Evolutionary conservation across 2,797 vertebrate genomes (phyloP).

Genomic region (Bradypodion pumilum): DNA sequence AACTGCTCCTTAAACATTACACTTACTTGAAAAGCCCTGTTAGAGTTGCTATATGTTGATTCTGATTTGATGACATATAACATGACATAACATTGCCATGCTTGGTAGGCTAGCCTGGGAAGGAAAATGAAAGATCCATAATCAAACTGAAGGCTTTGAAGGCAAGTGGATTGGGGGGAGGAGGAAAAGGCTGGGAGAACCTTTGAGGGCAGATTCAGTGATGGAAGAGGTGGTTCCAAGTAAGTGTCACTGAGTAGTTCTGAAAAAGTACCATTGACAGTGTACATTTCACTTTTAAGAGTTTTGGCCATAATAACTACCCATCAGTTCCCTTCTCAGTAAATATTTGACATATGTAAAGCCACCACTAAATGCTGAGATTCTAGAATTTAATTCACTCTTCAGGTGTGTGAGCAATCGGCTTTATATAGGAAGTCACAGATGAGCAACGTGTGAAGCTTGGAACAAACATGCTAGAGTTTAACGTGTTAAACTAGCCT

Average conservation of each 20-base stretch:
- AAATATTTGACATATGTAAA: neutral
- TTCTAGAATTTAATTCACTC: neutral
- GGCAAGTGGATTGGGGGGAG: too few species aligned
- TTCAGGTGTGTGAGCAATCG: neutral
- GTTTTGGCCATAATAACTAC: neutral
- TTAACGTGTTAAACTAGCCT: neutral
- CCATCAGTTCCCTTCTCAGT: neutral
- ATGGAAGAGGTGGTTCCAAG: neutral
- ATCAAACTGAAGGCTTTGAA: neutral
- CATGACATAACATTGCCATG: too few species aligned
- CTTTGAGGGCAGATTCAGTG: neutral
- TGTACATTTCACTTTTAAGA: neutral
- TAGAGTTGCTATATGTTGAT: too few species aligned
- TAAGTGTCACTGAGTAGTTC: neutral
- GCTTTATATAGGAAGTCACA: too few species aligned
- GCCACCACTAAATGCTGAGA: neutral
- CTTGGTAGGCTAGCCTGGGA: neutral
- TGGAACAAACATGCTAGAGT: neutral
- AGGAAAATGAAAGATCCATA: neutral
- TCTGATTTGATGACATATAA: too few species aligned
- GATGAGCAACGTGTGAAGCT: neutral
- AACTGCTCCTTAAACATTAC: too few species aligned
- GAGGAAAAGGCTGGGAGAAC: neutral
- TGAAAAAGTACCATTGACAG: neutral
- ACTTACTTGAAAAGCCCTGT: too few species aligned